phyloP scores from a whole-genome alignment of 1,140 invertebrate genomes.

The Latrodectus geometricus region DNA sequence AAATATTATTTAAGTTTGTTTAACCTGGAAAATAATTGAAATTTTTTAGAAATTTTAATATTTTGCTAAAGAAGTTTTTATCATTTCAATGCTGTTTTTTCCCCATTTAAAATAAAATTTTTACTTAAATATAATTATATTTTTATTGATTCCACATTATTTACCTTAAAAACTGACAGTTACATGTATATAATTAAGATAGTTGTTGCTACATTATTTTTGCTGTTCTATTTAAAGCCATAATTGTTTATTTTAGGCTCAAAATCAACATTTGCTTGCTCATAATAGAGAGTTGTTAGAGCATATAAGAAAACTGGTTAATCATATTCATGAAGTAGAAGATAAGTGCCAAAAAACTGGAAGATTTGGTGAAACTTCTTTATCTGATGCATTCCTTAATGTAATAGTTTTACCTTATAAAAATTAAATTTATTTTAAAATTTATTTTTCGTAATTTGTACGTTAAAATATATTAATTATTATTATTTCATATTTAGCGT shows the following conservation, averaged over 20 bases:
- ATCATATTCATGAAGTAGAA: slow-evolving; percentile 86
- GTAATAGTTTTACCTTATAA: background rate
- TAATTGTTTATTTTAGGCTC: slow-evolving; percentile 75
- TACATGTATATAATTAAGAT: background rate
- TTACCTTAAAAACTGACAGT: background rate
- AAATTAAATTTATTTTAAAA: background rate
- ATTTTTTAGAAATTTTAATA: no score
- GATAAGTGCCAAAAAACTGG: slow-evolving; percentile 67
- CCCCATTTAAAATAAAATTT: no score
- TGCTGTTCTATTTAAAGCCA: no score
- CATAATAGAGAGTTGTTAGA: slow-evolving; percentile 96
- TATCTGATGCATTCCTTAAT: slow-evolving; percentile 45
- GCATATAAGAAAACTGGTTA: slow-evolving; percentile 88
- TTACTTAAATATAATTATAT: no score
- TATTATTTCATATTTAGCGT: background rate
- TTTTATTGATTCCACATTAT: no score
- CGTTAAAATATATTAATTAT: no score
- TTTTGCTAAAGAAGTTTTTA: no score
- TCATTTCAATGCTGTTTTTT: no score
- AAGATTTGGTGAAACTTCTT: background rate
- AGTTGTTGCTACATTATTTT: background rate
- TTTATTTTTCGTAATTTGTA: background rate
- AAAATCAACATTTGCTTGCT: slow-evolving; percentile 91
- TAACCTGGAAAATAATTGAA: no score
- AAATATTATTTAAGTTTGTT: no score